These are phyloP conservation scores for Enteromius radiatus DNA, from an alignment of 2,797 vertebrate species.

Conservation along the genomic window DNA sequence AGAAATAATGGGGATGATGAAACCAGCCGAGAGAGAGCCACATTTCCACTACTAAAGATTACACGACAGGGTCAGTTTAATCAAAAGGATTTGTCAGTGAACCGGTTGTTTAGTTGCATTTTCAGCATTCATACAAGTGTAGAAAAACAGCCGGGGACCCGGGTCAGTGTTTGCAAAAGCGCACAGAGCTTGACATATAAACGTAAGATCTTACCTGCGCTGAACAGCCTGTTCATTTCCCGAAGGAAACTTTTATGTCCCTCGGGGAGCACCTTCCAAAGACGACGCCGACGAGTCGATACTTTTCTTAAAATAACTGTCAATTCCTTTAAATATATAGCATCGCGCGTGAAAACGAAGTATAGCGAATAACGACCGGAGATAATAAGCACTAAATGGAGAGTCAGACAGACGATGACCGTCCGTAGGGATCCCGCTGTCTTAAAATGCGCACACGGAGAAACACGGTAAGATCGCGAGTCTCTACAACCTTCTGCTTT, in stretches of 20 bases:
- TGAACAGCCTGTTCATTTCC: conserved; percentile 57
- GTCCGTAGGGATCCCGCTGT: conserved; percentile 16
- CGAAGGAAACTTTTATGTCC: conserved; percentile 64
- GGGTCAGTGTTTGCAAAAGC: conserved; percentile 2
- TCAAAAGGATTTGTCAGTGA: background rate
- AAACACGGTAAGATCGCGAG: conserved; percentile 35
- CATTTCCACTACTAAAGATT: background rate
- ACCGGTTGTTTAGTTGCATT: background rate
- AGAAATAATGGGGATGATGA: conserved; percentile 46
- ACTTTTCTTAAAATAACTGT: conserved; percentile 35
- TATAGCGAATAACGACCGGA: background rate
- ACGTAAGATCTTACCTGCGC: conserved; percentile 61
- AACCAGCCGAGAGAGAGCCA: conserved; percentile 14
- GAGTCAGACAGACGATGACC: conserved; percentile 1
- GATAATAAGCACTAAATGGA: background rate
- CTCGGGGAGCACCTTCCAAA: conserved; percentile 43
- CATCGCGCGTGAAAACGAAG: conserved; percentile 4
- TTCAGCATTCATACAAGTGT: conserved; percentile 35
- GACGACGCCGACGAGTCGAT: conserved; percentile 27
- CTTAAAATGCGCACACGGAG: background rate
- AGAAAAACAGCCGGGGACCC: background rate
- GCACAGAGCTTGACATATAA: conserved; percentile 19
- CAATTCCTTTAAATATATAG: conserved; percentile 22
- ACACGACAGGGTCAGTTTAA: background rate
- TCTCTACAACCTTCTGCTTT: conserved; percentile 48